Conservation (phyloP, 1,140 invertebrate genomes). For the Bombus pascuorum region DNA sequence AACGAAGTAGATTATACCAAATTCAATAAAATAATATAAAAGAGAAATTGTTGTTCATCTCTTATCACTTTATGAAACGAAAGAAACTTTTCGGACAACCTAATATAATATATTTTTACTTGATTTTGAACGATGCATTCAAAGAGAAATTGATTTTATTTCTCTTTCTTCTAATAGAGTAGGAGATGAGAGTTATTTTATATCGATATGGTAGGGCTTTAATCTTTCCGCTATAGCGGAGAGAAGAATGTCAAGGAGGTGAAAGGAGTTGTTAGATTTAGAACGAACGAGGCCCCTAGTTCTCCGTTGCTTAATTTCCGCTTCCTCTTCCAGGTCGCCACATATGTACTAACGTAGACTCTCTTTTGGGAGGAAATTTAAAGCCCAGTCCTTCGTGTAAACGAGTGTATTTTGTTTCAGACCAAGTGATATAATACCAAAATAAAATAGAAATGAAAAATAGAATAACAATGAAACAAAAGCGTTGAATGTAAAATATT, state of each 20-base stretch:
- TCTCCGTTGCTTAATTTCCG: slow-evolving; percentile 31
- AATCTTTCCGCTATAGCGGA: not conserved
- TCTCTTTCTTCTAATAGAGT: not conserved
- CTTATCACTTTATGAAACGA: no score
- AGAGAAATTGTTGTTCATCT: no score
- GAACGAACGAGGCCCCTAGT: not conserved
- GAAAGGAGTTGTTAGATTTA: slow-evolving; percentile 8
- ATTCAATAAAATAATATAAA: no score
- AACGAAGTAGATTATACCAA: no score
- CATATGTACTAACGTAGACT: not conserved
- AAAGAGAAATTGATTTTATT: not conserved
- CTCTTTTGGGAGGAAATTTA: not conserved
- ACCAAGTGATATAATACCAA: no score
- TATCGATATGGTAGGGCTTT: not conserved
- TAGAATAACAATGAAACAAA: not conserved
- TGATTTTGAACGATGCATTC: not conserved
- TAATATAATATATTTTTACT: no score
- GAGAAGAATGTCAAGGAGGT: slow-evolving; percentile 15
- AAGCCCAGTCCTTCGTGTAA: not conserved
- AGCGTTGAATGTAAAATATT: not conserved
- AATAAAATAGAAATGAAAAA: no score
- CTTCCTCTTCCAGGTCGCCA: slow-evolving; percentile 3
- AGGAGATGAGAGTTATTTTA: not conserved
- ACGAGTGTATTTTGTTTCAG: no score
- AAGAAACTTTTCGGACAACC: no score